Base-by-base conservation (phyloP, 2,888 invertebrate species). In the Andrena camellia region DNA sequence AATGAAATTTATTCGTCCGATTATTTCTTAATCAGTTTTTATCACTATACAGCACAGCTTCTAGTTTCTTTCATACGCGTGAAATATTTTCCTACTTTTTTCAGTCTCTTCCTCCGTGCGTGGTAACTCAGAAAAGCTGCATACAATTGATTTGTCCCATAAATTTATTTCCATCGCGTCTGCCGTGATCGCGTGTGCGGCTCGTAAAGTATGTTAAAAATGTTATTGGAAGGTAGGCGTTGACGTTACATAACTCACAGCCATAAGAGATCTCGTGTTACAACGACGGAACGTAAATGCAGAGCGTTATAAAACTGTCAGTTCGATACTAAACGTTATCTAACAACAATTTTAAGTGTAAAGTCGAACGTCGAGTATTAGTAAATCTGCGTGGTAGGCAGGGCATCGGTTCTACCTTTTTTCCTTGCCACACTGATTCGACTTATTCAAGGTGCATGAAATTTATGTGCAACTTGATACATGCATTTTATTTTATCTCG, bases 231-330 rank as follows among this genome's bases (percentile, higher is more conserved):
- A 20, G 23, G 33, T 50, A 77, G 33, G 64, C 59, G 77, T 59
- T 64, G 48, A 59, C 48, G 64, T 64, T 57, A 20, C 75, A 69
- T 54, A 76, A 79, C 68, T 79, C 63, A 50, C 10, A 20, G 29
- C 2, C 69, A 50, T 42, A 59, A 64, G 64, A 54, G 64, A 76
- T 79, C 50, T 66, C 64, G 59, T 33, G 64, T 60, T 59, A 52
- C 23, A 70, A 79, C 48, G 33, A 20, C 0, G 23, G 33, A 63
- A 52, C 76, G 50, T 63, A 75, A 69, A 79, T 75, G 48, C 31
- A 8, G 10, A 50, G 48, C 71, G 50, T 29, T 79, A 42, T 76
- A 76, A 79, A 76, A 31, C 76, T 50, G 69, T 79, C 76, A 69
- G 31, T 59, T 29, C 35, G 33, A 20, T 26, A 33, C 17, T 66